Evolutionary conservation across 1,140 invertebrate species (phyloP).

Genomic region (Drosophila varians): DNA sequence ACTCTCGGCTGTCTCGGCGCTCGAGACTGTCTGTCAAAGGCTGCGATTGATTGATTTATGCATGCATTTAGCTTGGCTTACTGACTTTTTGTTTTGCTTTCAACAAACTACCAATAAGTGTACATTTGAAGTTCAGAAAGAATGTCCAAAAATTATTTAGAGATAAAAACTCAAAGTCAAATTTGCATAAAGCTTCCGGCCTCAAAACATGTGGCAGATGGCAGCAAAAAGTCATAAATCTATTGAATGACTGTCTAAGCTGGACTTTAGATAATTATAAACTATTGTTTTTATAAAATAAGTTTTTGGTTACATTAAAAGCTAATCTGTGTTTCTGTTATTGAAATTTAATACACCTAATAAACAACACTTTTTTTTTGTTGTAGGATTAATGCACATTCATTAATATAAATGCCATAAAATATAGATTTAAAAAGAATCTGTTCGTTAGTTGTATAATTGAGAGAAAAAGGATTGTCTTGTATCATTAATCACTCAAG

Average conservation of each 20-base stretch:
- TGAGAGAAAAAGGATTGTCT: not conserved
- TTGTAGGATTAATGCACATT: not conserved
- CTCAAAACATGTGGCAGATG: not conserved
- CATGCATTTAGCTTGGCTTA: constrained; percentile 60
- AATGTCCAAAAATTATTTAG: constrained; percentile 12
- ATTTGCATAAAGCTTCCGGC: constrained; percentile 41
- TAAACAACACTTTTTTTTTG: not conserved
- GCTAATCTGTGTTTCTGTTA: constrained; percentile 23
- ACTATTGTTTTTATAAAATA: constrained; percentile 25
- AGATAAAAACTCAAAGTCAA: constrained; percentile 1
- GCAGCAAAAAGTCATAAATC: not conserved
- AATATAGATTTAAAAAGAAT: no score
- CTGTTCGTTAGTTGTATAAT: no score
- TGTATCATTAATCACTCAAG: not conserved
- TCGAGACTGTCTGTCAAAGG: constrained; percentile 67
- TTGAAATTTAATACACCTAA: not conserved
- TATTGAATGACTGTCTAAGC: not conserved
- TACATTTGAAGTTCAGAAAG: constrained; percentile 28
- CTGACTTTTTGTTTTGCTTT: constrained; percentile 35
- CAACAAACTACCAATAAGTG: constrained; percentile 42
- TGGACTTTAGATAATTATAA: not conserved
- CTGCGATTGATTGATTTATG: constrained; percentile 74
- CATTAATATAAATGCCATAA: not conserved
- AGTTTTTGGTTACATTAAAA: not conserved
- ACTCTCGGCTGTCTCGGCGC: constrained; percentile 29